Evolutionary conservation across 2,888 invertebrate species (phyloP).

Genomic region (Eumerus sabulonum): DNA sequence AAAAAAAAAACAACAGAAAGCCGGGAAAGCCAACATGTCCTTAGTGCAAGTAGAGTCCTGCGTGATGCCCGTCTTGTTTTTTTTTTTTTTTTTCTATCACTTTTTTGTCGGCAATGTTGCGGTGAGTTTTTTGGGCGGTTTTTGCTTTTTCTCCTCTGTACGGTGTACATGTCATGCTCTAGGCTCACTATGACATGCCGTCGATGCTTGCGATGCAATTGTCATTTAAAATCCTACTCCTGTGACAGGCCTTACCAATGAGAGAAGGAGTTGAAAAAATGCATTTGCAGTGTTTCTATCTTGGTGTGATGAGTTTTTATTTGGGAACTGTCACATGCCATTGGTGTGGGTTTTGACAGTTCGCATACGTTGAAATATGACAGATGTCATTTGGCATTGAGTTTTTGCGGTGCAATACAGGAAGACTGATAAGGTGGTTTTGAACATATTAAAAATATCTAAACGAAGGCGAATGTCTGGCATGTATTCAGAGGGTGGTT

Average conservation of each 20-base stretch:
- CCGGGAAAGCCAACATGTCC: constrained; percentile 23
- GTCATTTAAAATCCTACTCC: constrained; percentile 65
- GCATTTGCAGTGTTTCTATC: constrained; percentile 50
- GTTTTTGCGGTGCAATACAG: constrained; percentile 33
- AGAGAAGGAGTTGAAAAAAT: constrained; percentile 20
- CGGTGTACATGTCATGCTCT: constrained; percentile 25
- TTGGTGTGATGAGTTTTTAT: constrained; percentile 18
- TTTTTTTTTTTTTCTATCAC: constrained; percentile 44
- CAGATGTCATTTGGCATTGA: constrained; percentile 51
- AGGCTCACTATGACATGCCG: constrained; percentile 63
- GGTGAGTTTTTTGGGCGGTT: constrained; percentile 41
- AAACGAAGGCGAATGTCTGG: too few species aligned
- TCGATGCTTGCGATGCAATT: constrained; percentile 67
- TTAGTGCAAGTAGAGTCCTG: constrained; percentile 41
- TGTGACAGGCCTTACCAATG: constrained; percentile 40
- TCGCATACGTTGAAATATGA: constrained; percentile 46
- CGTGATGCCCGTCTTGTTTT: constrained; percentile 33
- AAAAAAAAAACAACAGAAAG: background rate
- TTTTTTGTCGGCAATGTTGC: constrained; percentile 49
- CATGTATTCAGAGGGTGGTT: too few species aligned
- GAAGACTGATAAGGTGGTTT: background rate
- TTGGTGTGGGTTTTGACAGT: constrained; percentile 50
- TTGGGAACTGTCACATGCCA: constrained; percentile 48
- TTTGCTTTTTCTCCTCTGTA: constrained; percentile 19
- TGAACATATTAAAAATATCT: too few species aligned